phyloP scores from a whole-genome alignment of 2,888 invertebrate species.

The Cosmorhoe ocellata region DNA sequence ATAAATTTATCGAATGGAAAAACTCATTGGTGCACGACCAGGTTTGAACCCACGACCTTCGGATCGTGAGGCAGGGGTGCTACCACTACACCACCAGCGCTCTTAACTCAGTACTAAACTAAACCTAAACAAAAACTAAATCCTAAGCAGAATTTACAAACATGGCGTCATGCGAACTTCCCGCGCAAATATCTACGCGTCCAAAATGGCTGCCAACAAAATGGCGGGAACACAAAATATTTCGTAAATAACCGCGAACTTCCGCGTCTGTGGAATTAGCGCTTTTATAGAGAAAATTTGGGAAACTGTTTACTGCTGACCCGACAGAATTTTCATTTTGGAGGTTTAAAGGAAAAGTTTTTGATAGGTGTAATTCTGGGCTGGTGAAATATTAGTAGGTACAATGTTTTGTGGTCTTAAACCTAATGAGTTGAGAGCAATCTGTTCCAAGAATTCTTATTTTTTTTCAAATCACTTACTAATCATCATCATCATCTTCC shows the following conservation, averaged over 20 bases:
- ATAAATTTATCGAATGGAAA: no score
- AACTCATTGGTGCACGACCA: no score
- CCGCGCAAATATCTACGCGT: slow-evolving; percentile 9
- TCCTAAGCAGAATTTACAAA: no score
- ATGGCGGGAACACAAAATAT: slow-evolving; percentile 7
- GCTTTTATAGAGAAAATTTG: slow-evolving; percentile 13
- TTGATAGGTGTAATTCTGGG: slow-evolving; percentile 3
- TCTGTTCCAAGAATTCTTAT: no score
- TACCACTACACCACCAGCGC: no score
- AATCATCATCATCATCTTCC: no score
- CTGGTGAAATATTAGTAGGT: not conserved
- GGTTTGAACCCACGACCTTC: no score
- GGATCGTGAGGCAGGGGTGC: no score
- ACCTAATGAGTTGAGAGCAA: no score
- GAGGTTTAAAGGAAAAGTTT: slow-evolving; percentile 13
- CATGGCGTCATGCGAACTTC: slow-evolving; percentile 3
- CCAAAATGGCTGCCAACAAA: slow-evolving; percentile 17
- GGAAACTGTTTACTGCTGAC: slow-evolving; percentile 15
- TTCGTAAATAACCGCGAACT: slow-evolving; percentile 15
- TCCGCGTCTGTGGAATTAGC: slow-evolving; percentile 11
- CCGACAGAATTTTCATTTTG: slow-evolving; percentile 7
- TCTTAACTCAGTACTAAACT: no score
- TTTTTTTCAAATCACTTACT: no score
- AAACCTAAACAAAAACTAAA: no score
- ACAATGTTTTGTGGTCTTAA: not conserved